Conservation (phyloP, 2,113 vertebrate genomes). For the Lichenostomus cassidix region DNA sequence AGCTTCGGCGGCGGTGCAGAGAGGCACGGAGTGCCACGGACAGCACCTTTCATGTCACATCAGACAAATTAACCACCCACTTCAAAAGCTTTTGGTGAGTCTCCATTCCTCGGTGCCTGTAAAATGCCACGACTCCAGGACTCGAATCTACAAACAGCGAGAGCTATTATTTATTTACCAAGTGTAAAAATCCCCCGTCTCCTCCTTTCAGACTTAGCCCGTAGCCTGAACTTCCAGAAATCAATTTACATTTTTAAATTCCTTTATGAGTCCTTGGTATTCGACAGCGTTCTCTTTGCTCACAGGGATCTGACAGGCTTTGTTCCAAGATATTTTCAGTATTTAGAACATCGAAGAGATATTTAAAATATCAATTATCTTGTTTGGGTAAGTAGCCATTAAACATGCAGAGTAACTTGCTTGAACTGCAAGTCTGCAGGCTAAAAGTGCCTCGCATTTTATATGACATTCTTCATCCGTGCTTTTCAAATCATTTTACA, state of each 20-base stretch:
- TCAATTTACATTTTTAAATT: slow-evolving; percentile 50
- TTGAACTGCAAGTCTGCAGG: slow-evolving; percentile 30
- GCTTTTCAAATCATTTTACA: slow-evolving; percentile 54
- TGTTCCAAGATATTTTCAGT: slow-evolving; percentile 49
- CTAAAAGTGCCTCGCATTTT: background rate
- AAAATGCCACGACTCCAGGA: background rate
- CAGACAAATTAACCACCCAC: slow-evolving; percentile 38
- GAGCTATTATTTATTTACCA: slow-evolving; percentile 37
- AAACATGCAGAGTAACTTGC: slow-evolving; percentile 42
- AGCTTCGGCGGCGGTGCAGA: rapidly evolving
- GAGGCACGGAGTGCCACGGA: background rate
- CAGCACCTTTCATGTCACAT: slow-evolving; percentile 46
- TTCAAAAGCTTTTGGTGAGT: background rate
- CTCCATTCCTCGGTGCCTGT: background rate
- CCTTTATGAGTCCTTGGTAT: slow-evolving; percentile 32
- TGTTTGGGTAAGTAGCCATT: slow-evolving; percentile 59
- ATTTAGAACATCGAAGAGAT: slow-evolving; percentile 21
- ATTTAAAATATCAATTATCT: slow-evolving; percentile 55
- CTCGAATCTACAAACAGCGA: background rate
- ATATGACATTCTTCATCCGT: slow-evolving; percentile 26
- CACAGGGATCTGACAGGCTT: slow-evolving; percentile 38
- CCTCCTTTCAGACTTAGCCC: background rate
- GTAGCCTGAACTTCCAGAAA: slow-evolving; percentile 38
- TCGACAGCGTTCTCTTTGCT: background rate
- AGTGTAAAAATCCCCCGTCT: background rate